Percentiles rank a stretch among this genome's conserved stretches.
phyloP scores from a whole-genome alignment of 1,140 invertebrate genomes.

The Drosophila rhopaloa region DNA sequence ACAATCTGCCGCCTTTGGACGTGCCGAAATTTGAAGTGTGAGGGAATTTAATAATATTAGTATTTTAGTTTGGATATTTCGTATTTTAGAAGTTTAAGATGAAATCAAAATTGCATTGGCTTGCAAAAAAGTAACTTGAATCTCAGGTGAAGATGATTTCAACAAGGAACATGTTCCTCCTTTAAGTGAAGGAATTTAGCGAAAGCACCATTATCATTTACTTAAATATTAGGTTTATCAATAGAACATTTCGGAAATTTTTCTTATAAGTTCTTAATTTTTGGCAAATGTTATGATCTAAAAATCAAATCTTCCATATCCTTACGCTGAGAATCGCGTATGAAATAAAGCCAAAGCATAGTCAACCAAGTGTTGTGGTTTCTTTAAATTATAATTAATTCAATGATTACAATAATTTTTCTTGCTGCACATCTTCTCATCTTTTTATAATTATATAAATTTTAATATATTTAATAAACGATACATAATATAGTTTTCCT shows the following conservation, averaged over 20 bases:
- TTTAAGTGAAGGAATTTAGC: constrained; percentile 3
- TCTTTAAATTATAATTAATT: constrained; percentile 83
- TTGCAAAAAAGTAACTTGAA: neutral
- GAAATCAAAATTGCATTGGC: neutral
- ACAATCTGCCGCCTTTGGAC: constrained; percentile 36
- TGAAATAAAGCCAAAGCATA: constrained; percentile 17
- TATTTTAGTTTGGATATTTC: no score
- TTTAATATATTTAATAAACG: constrained; percentile 85
- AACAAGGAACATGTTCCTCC: neutral
- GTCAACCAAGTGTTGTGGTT: constrained; percentile 54
- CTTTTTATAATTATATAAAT: constrained; percentile 84
- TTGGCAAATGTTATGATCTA: neutral
- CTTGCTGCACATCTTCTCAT: constrained; percentile 74
- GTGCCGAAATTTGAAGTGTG: constrained; percentile 33
- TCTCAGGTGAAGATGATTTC: neutral
- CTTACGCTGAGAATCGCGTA: neutral
- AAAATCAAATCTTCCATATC: neutral
- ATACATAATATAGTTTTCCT: constrained; percentile 83
- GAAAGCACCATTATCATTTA: neutral
- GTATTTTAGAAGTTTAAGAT: neutral
- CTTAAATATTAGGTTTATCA: neutral
- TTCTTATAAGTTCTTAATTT: no score
- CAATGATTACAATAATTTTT: constrained; percentile 84
- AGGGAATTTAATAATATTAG: neutral
- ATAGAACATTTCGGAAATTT: no score